Evolutionary conservation across 2,888 invertebrate genomes (phyloP), one percentile per base, ranked within the genome.

Genomic region (Drosophila cracens): DNA sequence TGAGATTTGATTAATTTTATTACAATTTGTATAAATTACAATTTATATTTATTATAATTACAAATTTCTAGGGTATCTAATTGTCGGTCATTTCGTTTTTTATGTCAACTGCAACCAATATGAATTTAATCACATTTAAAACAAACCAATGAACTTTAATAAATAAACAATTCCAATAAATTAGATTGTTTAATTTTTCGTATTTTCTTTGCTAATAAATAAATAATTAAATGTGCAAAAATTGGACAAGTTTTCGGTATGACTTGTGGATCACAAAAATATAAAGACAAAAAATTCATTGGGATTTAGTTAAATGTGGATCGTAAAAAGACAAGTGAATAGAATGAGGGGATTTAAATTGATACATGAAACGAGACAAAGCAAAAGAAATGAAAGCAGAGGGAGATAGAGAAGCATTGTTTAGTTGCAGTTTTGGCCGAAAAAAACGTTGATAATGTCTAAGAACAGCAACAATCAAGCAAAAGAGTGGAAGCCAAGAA

Each of bases 401-500:
- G 18, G 16, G 18, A n/a, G 5, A 33, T 1, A 31, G 21, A 66
- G 21, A 16, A 13, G 21, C 49, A 29, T 48, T 11, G 13, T 33
- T 31, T 10, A 11, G 38, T 33, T 38, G 27, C 64, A 40, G 33
- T 67, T 67, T 61, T 58, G 73, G 69, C 48, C 29, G 46, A 60
- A 52, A 21, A 64, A 29, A 52, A 25, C 4, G 2, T 46, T 48
- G 31, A 52, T 81, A 61, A 71, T 29, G 36, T 34, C 72, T 71
- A 34, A 60, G 59, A 64, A 73, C 54, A 54, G 29, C 31, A 31
- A 33, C 46, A 40, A 34, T 43, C 33, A 51, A 57, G n/a, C 60
- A 31, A 59, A 59, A 59, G 46, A 46, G 58, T 64, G 64, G 69
- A 78, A 60, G 60, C 61, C 61, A 62, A 79, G 40, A 36, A 78